Percentiles rank a stretch among this genome's conserved stretches.
Conservation (phyloP, 2,888 invertebrate species). For the Chalcosyrphus nemorum region DNA sequence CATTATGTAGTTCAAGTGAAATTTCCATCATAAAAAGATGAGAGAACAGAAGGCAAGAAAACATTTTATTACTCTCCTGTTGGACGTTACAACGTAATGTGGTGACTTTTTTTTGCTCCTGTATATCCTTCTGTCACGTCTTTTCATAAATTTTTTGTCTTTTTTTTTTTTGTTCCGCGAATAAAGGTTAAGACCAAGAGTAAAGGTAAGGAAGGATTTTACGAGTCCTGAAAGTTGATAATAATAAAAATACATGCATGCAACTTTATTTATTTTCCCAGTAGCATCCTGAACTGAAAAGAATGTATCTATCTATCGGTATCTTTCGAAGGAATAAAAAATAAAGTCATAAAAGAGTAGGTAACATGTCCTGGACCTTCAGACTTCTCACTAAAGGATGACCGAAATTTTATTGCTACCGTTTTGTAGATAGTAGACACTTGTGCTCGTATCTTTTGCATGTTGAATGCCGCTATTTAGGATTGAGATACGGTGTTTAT, state of each 20-base stretch:
- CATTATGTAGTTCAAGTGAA: conserved; percentile 27
- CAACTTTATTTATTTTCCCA: conserved; percentile 8
- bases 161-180: conserved; percentile 46
- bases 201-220: conserved; percentile 57
- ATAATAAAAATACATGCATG: neutral
- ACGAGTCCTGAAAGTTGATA: conserved; percentile 46
- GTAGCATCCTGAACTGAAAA: conserved; percentile 1
- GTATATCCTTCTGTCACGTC: conserved; percentile 29
- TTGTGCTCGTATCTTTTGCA: conserved; percentile 13
- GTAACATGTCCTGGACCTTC: conserved; percentile 37
- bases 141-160: neutral
- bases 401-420: conserved; percentile 48
- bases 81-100: conserved; percentile 50
- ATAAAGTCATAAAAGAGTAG: conserved; percentile 46
- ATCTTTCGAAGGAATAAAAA: conserved; percentile 23
- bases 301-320: neutral
- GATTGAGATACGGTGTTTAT: conserved; percentile 30
- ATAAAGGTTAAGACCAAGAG: conserved; percentile 62
- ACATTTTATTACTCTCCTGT: conserved; percentile 63
- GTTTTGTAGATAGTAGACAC: conserved; percentile 43
- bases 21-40: conserved; percentile 68
- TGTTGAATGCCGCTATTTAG: conserved; percentile 28
- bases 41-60: conserved; percentile 17
- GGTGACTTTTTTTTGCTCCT: conserved; percentile 24
- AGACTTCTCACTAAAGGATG: neutral